Base-by-base conservation (phyloP, 2,888 invertebrate genomes). In the Tetranychus piercei region DNA sequence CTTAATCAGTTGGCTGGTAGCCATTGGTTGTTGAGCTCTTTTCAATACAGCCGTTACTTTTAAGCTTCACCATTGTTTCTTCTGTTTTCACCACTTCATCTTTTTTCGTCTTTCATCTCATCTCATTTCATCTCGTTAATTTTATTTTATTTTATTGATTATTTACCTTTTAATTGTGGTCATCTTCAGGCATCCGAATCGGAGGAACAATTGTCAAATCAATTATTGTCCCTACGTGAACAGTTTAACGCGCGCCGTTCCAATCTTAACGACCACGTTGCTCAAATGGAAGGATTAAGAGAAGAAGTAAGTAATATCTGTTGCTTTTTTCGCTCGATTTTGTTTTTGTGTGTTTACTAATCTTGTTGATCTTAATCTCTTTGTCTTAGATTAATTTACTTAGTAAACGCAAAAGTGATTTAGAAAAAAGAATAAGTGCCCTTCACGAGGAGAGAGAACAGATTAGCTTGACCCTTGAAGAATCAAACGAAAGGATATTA, bases 401-500 rank as follows among this genome's bases (percentile, higher is more conserved):
- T 77, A 88, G 88, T 45, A 90, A 91, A 79, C 90, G 91, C 82
- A 90, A 90, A 80, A 85, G 87, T 74, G 94, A 94, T 79, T 84
- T 95, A 79, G 94, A 95, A 82, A 86, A 89, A 81, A 86, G 91
- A 80, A 86, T 94, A 77, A 87, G 89, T 77, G 84, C 87, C 77
- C 85, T 91, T 8, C 86, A 89, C 20, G 87, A 88, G 76, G 94
- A 95, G 82, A 87, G 92, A 79, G 91, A 93, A 77, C 87, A 87
- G 77, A 84, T 94, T 74, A 86, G 87, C 73, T 87, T 88, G 73
- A 89, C 90, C 76, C 85, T 94, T 75, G 94, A 95, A 78, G 94
- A 94, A 82, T 90, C 93, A 66, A 90, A 90, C 74, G 93, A 94
- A 83, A 87, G 92, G 81, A 91, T 94, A 80, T 84, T 89, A 79